A percentile compares a stretch with the other conserved stretches of the same genome.
These are phyloP conservation scores for Drosophila tanythrix DNA, from an alignment of 2,888 invertebrate genomes.

Conservation along the genomic window DNA sequence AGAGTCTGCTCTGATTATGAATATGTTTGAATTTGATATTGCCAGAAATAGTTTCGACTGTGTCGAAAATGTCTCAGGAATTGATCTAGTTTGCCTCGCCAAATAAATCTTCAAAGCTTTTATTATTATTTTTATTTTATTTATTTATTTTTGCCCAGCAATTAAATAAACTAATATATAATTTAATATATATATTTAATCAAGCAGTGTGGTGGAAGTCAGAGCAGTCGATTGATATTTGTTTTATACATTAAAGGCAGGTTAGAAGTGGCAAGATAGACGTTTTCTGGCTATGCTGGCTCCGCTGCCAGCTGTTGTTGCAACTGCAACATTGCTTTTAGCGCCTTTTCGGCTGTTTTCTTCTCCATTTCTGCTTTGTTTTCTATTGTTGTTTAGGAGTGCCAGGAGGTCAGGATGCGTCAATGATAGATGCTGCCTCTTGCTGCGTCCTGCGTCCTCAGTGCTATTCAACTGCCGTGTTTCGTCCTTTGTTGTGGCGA, in stretches of 20 bases:
- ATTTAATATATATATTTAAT: no score
- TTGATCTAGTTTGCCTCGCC: background rate
- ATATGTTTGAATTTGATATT: background rate
- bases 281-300: background rate
- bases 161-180: no score
- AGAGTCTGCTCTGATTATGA: slow-evolving; percentile 19
- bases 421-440: background rate
- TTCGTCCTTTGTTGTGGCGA: background rate
- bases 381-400: slow-evolving; percentile 16
- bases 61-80: background rate
- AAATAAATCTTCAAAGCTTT: background rate
- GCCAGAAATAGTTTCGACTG: background rate
- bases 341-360: slow-evolving; percentile 44
- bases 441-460: background rate
- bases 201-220: no score
- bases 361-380: slow-evolving; percentile 25
- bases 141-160: no score
- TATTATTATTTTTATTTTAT: no score
- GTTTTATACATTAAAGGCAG: background rate
- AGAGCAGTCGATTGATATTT: background rate
- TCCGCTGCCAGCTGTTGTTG: background rate
- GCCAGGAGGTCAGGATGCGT: background rate
- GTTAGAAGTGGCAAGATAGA: background rate
- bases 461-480: background rate
- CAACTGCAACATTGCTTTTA: slow-evolving; percentile 17